Conservation (phyloP, 2,113 vertebrate species). For the Cygnus atratus region DNA sequence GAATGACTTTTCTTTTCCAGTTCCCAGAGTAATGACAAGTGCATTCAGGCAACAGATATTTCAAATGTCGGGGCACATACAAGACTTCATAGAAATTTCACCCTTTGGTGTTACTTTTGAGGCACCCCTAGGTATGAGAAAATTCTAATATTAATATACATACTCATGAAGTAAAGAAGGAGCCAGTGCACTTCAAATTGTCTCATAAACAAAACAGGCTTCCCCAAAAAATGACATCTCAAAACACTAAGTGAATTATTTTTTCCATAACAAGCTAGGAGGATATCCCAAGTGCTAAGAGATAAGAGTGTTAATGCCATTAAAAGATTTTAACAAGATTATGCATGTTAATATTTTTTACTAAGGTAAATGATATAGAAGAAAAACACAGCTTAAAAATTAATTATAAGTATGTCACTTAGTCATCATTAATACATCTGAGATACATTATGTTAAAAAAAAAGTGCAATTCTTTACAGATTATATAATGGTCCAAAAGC, state of each 20-base stretch:
- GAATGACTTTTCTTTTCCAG: too few relatives aligned
- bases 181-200: neutral
- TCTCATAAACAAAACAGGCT: neutral
- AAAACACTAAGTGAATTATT: neutral
- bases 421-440: neutral
- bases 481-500: neutral
- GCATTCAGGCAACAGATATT: neutral
- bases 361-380: neutral
- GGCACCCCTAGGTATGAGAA: neutral
- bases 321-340: neutral
- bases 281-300: conserved; percentile 48
- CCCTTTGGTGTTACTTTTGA: neutral
- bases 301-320: conserved; percentile 61
- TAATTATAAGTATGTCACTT: neutral
- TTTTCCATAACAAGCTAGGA: neutral
- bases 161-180: neutral
- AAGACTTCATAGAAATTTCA: neutral
- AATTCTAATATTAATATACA: neutral
- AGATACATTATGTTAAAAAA: neutral
- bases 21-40: too few relatives aligned
- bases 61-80: neutral
- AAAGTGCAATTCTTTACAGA: neutral
- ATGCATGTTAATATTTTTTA: neutral
- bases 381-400: neutral
- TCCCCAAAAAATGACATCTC: neutral